These are phyloP conservation scores for Ceratina japonica DNA, from an alignment of 1,140 invertebrate species.

Conservation along the genomic window DNA sequence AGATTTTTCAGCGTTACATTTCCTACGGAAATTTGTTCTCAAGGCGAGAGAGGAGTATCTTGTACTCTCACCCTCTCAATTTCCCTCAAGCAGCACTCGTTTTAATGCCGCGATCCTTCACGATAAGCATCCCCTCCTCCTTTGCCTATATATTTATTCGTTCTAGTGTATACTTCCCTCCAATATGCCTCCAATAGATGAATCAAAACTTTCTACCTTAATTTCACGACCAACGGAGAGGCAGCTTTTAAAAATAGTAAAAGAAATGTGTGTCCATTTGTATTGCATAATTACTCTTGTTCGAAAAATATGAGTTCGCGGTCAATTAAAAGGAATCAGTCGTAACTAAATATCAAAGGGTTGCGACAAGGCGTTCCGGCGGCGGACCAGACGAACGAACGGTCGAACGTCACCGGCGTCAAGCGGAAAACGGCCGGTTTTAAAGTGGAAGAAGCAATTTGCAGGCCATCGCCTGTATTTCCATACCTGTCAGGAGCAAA, in stretches of 20 bases:
- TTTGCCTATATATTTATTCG: not conserved
- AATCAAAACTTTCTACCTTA: not conserved
- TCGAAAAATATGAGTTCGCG: too few relatives aligned
- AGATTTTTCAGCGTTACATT: conserved; percentile 33
- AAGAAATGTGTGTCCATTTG: too few relatives aligned
- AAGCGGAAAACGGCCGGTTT: conserved; percentile 45
- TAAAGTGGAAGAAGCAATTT: conserved; percentile 65
- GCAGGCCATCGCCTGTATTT: conserved; percentile 57
- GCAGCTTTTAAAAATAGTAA: too few relatives aligned
- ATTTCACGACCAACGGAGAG: too few relatives aligned
- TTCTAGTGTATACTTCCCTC: not conserved
- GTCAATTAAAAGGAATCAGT: too few relatives aligned
- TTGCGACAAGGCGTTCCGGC: conserved; percentile 17
- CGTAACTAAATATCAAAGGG: conserved; percentile 11
- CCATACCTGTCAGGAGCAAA: conserved; percentile 56
- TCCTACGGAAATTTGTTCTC: conserved; percentile 29
- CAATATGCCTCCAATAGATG: too few relatives aligned
- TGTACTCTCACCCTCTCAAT: not conserved
- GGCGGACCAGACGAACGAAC: conserved; percentile 13
- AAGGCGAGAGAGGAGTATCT: not conserved
- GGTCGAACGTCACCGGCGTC: conserved; percentile 12
- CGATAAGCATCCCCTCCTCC: not conserved
- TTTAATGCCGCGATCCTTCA: not conserved
- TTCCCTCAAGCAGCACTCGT: not conserved
- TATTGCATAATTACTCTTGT: too few relatives aligned